phyloP scores from a whole-genome alignment of 2,797 vertebrate species.

The Acanthornis magna region DNA sequence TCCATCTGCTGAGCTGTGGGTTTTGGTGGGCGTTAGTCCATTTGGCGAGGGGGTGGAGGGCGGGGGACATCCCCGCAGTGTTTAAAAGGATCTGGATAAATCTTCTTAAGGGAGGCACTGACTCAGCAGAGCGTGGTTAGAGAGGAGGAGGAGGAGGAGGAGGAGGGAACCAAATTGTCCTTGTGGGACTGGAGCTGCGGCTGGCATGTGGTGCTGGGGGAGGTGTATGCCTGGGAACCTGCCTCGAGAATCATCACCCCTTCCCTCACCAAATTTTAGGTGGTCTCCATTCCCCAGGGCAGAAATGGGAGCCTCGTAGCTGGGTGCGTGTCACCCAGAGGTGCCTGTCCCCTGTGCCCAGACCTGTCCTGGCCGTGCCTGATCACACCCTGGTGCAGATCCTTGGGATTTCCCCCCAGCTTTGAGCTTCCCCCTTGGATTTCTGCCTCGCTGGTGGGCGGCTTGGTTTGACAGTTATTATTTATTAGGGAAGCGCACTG shows the following conservation, averaged over 20 bases:
- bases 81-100: conserved; percentile 42
- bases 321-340: background rate
- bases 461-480: background rate
- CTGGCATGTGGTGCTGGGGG: background rate
- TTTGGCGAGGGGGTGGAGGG: background rate
- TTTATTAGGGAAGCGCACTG: fast-evolving
- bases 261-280: background rate
- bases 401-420: background rate
- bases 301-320: background rate
- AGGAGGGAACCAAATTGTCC: background rate
- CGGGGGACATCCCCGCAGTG: background rate
- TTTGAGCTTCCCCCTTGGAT: background rate
- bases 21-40: background rate
- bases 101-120: conserved; percentile 44
- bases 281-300: background rate
- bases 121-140: conserved; percentile 24
- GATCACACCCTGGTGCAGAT: background rate
- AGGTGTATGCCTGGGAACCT: fast-evolving
- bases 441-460: fast-evolving
- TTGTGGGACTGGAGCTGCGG: background rate
- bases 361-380: background rate
- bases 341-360: background rate
- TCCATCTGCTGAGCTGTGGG: conserved; percentile 7
- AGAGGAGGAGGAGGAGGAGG: background rate
- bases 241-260: background rate